These are phyloP conservation scores for Myiothlypis coronata DNA, from an alignment of 2,797 vertebrate genomes.

Conservation along the genomic window DNA sequence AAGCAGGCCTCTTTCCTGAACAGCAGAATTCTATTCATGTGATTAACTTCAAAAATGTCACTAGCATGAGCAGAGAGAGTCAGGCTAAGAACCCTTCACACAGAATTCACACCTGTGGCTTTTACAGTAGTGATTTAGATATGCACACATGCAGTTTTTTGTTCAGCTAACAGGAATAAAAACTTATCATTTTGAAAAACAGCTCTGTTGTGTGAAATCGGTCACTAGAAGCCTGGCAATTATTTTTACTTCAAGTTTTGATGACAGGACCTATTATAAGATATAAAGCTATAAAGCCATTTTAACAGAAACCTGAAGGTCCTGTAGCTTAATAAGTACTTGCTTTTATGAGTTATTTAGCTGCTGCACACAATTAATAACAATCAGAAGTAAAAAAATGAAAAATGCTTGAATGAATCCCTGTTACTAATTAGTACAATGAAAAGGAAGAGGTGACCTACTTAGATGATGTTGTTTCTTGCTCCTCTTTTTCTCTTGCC, in stretches of 20 bases:
- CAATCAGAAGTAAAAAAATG: neutral
- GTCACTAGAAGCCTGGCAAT: neutral
- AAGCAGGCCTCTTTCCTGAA: neutral
- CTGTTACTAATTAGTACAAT: neutral
- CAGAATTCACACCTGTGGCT: neutral
- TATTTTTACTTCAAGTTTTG: neutral
- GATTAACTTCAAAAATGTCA: neutral
- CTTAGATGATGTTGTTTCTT: conserved; percentile 83
- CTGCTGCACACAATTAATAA: neutral
- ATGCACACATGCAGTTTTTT: neutral
- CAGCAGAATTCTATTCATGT: neutral
- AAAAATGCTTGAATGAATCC: neutral
- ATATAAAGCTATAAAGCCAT: neutral
- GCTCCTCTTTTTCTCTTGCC: conserved; percentile 87
- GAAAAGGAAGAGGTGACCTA: conserved; percentile 43
- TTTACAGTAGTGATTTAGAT: neutral
- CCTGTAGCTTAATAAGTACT: neutral
- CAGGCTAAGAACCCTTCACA: neutral
- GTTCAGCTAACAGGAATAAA: neutral
- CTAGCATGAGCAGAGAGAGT: neutral
- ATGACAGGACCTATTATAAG: neutral
- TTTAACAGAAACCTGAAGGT: neutral
- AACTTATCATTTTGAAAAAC: neutral
- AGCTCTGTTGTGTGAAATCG: neutral
- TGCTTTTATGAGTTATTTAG: neutral